Evolutionary conservation across 2,113 vertebrate genomes (phyloP).

Genomic region (Dromaius novaehollandiae): DNA sequence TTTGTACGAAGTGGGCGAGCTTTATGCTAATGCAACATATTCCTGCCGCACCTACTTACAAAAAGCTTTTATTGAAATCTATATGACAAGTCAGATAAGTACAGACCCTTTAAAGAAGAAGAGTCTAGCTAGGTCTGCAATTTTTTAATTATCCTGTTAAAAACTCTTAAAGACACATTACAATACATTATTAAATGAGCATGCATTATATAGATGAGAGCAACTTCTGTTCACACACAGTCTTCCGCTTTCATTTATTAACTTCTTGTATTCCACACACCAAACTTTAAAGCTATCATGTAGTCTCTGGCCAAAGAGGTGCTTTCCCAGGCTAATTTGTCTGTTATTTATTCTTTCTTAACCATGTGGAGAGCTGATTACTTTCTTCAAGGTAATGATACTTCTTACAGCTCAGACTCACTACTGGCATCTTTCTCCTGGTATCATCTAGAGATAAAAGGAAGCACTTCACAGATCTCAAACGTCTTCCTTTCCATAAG

Average conservation of each 20-base stretch:
- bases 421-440: neutral
- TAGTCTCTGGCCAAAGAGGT: neutral
- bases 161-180: neutral
- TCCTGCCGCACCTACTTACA: neutral
- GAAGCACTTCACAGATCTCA: neutral
- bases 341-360: neutral
- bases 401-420: neutral
- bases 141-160: neutral
- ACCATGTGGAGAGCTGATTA: neutral
- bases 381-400: neutral
- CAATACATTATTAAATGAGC: neutral
- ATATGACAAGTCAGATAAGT: neutral
- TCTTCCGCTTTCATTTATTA: neutral
- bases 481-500: neutral
- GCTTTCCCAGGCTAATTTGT: neutral
- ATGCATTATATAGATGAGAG: rapidly evolving
- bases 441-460: neutral
- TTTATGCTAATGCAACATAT: neutral
- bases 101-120: neutral
- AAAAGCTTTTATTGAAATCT: neutral
- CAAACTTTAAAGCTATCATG: neutral
- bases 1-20: neutral
- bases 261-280: neutral
- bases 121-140: neutral
- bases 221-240: neutral